Evolutionary conservation across 2,888 invertebrate genomes (phyloP).

Genomic region (Acheta domesticus): DNA sequence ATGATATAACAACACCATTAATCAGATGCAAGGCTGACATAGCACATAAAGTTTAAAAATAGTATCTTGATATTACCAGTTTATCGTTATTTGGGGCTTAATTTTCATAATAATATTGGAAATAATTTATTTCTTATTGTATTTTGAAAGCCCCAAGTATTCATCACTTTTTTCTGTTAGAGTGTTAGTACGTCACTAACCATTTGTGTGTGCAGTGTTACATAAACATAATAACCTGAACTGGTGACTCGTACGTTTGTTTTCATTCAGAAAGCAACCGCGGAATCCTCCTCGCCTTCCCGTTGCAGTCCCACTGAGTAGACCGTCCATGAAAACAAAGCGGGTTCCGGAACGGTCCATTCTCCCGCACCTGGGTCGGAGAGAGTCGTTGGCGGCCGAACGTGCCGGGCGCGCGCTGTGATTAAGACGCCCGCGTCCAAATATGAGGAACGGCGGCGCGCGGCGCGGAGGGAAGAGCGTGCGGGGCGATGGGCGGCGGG

Average conservation of each 20-base stretch:
- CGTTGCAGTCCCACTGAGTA: background rate
- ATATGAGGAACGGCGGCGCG: background rate
- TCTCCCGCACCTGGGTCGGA: background rate
- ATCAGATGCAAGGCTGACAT: too few species aligned
- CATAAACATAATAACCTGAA: too few species aligned
- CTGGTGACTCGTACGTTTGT: background rate
- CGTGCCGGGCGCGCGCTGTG: background rate
- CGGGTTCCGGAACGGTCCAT: background rate
- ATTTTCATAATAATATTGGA: too few species aligned
- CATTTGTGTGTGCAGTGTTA: too few species aligned
- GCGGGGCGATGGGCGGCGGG: background rate
- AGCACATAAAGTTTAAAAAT: too few species aligned
- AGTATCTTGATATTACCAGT: too few species aligned
- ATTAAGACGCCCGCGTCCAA: conserved; percentile 6
- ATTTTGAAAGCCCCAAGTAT: too few species aligned
- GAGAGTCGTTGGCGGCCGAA: background rate
- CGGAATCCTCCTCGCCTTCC: background rate
- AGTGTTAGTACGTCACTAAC: too few species aligned
- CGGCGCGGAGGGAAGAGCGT: background rate
- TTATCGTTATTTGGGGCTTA: too few species aligned
- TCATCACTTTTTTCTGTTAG: too few species aligned
- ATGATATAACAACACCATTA: too few species aligned
- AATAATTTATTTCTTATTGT: too few species aligned
- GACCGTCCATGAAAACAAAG: background rate
- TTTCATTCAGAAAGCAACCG: background rate